A percentile compares a stretch with the other conserved stretches of the same genome.
Conservation (phyloP, 2,113 vertebrate species). For the Lates calcarifer region DNA sequence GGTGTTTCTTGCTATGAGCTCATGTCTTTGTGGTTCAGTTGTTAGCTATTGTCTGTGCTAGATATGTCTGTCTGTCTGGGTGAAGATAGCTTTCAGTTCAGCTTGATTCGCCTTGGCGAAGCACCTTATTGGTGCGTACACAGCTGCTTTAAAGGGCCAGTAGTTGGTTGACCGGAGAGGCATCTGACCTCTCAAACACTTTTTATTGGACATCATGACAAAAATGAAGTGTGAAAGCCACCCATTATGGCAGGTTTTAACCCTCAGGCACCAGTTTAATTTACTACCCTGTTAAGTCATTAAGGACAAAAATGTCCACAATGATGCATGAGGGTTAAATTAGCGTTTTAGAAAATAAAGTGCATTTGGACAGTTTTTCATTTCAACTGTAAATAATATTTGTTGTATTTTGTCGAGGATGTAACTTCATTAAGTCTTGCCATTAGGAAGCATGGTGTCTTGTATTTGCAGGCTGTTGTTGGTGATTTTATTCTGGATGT, state of each 20-base stretch:
- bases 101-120: too few relatives aligned
- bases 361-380: not conserved
- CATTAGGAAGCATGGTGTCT: not conserved
- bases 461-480: not conserved
- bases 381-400: not conserved
- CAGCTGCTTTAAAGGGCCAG: not conserved
- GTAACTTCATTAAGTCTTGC: not conserved
- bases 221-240: not conserved
- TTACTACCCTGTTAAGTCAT: too few relatives aligned
- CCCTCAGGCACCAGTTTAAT: too few relatives aligned
- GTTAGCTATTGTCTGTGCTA: too few relatives aligned
- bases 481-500: conserved; percentile 8
- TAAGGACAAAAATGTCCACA: too few relatives aligned
- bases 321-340: not conserved
- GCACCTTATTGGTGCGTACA: not conserved
- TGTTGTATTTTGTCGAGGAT: too few relatives aligned
- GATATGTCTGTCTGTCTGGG: too few relatives aligned
- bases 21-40: too few relatives aligned
- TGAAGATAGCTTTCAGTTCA: too few relatives aligned
- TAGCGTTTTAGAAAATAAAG: not conserved
- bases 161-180: not conserved
- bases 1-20: too few relatives aligned
- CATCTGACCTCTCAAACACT: not conserved
- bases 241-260: not conserved
- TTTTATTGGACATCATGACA: not conserved